A percentile compares a stretch with the other conserved stretches of the same genome.
These are phyloP conservation scores for Amiota communis DNA, from an alignment of 2,888 invertebrate genomes.

Conservation along the genomic window DNA sequence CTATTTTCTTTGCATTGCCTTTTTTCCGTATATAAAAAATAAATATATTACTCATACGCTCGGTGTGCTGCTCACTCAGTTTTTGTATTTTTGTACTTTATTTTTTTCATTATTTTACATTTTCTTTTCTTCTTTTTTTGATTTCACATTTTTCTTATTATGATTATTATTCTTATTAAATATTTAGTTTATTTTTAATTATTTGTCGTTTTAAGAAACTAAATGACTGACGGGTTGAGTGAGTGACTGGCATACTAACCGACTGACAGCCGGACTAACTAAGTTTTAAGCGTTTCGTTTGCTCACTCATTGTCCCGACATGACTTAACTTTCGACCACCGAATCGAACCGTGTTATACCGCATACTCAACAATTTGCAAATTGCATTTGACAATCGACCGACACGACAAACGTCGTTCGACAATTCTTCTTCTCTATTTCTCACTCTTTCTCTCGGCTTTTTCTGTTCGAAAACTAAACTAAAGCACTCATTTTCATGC, in stretches of 20 bases:
- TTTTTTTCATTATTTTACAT: constrained; percentile 18
- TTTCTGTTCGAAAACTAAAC: too few relatives aligned
- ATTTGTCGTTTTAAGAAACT: neutral
- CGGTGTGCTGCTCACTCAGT: constrained; percentile 37
- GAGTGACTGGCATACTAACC: neutral
- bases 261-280: neutral
- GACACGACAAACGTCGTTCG: constrained; percentile 34
- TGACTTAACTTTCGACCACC: neutral
- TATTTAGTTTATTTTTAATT: neutral
- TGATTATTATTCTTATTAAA: constrained; percentile 6
- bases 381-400: constrained; percentile 19
- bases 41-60: constrained; percentile 59
- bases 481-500: too few relatives aligned
- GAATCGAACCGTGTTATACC: constrained; percentile 10
- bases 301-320: neutral
- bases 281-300: too few relatives aligned
- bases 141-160: neutral
- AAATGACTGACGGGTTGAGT: neutral
- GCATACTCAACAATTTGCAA: constrained; percentile 33
- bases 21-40: constrained; percentile 2
- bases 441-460: constrained; percentile 44
- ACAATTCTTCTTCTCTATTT: constrained; percentile 33
- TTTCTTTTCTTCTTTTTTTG: constrained; percentile 19
- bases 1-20: constrained; percentile 35
- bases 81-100: constrained; percentile 2